These are phyloP conservation scores for Pseudopodoces humilis DNA, from an alignment of 2,113 vertebrate genomes.

Conservation along the genomic window DNA sequence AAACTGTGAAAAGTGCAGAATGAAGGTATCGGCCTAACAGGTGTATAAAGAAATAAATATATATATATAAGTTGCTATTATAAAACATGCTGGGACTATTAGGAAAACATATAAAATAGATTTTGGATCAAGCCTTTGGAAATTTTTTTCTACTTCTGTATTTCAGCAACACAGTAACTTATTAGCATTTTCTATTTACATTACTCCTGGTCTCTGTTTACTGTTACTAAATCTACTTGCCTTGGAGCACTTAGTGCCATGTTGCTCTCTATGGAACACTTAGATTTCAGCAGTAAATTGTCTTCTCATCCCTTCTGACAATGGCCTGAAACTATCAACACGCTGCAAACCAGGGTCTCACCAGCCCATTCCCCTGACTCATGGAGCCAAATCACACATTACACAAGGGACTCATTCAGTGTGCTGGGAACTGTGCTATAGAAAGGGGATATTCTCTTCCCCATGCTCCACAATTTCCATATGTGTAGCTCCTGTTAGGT, in stretches of 20 bases:
- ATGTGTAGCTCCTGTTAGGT: slow-evolving; percentile 31
- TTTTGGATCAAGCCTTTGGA: not conserved
- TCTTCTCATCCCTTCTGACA: slow-evolving; percentile 7
- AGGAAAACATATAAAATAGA: slow-evolving; percentile 16
- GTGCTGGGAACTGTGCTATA: slow-evolving; percentile 44
- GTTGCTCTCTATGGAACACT: slow-evolving; percentile 18
- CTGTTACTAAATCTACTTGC: slow-evolving; percentile 40
- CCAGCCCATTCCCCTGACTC: not conserved
- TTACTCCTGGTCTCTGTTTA: slow-evolving; percentile 3
- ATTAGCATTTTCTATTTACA: slow-evolving; percentile 30
- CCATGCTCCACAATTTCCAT: not conserved
- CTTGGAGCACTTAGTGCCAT: not conserved
- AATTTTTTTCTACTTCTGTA: not conserved
- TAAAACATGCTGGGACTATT: not conserved
- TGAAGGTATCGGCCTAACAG: not conserved
- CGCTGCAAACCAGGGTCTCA: not conserved
- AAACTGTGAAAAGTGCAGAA: not conserved
- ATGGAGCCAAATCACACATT: not conserved
- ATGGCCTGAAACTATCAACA: not conserved
- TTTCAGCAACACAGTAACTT: not conserved
- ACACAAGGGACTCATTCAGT: slow-evolving; percentile 35
- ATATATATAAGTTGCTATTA: not conserved
- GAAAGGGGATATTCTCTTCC: slow-evolving; percentile 35
- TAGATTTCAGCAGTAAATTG: slow-evolving; percentile 42
- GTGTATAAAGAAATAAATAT: not conserved